Evolutionary conservation across 2,797 vertebrate species (phyloP), one percentile per base, ranked within the genome.

Genomic region (Acipenser transmontanus): DNA sequence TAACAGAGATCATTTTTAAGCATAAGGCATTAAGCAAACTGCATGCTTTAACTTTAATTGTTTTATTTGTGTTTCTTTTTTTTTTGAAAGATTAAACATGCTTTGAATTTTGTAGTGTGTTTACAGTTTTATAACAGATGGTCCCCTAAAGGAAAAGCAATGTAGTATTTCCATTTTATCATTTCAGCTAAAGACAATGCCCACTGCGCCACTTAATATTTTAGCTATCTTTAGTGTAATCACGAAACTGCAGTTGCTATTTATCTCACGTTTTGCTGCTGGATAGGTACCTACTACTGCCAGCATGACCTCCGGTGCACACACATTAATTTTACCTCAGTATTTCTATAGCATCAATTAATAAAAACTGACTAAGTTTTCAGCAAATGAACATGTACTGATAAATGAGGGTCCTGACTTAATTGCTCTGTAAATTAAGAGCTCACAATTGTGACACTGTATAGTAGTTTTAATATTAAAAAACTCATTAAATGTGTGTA

Each of bases 341-440:
- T 82, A 84, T 92, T 93, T 93, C 92, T 85, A 81, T 85, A 85
- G 89, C 91, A 81, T 91, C 93, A 91, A 98, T 97, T 96, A 97
- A 98, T 98, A 98, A 96, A 94, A 97, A 91, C 91, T 96, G 94
- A 96, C 92, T 87, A 88, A 84, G 78, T 94, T 94, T 93, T 89
- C 91, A 87, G 90, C 90, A 91, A 94, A 94, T 76, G 92, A 92
- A 93, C 93, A 91, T 87, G 83, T 89, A 86, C 91, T 98, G 95
- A 98, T 97, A 93, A 96, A 98, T 95, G 94, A 97, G 93, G 88
- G 90, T 91, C 90, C 76, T 88, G 86, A 91, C 91, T 94, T 98
- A 98, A 98, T 98, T 97, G 95, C 95, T 96, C 90, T 88, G 93
- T 95, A 95, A 98, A 98, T 98, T 96, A 97, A 96, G 94, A 96